Conservation (phyloP, 35 echinoderm and acorn worm genomes). For the Acanthaster planci region DNA sequence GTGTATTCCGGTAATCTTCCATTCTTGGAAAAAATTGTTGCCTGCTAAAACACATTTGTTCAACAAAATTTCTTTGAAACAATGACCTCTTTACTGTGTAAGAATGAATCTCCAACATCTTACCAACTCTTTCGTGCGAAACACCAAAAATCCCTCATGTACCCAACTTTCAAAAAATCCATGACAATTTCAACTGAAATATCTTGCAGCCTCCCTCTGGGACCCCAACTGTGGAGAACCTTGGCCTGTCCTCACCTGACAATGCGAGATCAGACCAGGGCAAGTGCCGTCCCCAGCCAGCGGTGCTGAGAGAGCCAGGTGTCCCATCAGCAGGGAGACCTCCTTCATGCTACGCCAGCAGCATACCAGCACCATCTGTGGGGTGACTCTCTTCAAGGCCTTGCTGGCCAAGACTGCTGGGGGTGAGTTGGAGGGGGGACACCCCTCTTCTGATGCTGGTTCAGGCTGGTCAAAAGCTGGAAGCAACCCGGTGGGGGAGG, state of each 20-base stretch:
- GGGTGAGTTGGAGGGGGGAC: neutral
- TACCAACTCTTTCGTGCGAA: neutral
- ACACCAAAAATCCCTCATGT: neutral
- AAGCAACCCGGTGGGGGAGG: neutral
- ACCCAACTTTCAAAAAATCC: neutral
- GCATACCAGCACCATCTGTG: conserved; percentile 95
- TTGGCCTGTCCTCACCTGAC: conserved; percentile 17
- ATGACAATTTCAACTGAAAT: neutral
- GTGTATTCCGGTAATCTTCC: no score
- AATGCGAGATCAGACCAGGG: conserved; percentile 22
- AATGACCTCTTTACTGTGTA: no score
- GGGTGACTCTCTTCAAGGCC: conserved; percentile 84
- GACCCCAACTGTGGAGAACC: no score
- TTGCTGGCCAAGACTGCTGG: neutral
- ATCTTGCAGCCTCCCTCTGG: neutral
- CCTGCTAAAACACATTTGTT: no score
- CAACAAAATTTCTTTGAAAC: no score
- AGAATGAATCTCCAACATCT: no score
- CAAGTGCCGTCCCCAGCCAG: neutral
- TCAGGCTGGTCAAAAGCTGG: neutral
- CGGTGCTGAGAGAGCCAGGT: conserved; percentile 24
- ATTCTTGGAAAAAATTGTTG: no score
- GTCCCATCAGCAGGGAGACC: conserved; percentile 84
- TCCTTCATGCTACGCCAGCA: conserved; percentile 99
- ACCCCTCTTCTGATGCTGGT: neutral